Conservation (phyloP, 2,797 vertebrate genomes). For the Miichthys miiuy region DNA sequence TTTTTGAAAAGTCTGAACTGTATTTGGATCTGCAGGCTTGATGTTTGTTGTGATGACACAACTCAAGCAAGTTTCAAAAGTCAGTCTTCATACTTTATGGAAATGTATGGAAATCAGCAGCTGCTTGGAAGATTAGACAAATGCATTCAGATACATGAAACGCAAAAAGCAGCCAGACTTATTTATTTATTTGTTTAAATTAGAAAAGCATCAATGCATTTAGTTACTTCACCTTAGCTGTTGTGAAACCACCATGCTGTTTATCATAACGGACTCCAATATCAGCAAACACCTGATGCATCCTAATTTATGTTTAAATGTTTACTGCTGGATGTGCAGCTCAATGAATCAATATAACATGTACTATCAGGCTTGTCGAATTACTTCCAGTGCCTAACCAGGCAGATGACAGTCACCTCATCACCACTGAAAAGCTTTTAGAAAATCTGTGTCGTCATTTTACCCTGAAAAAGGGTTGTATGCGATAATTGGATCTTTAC, state of each 20-base stretch:
- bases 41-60: background rate
- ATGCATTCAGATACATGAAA: background rate
- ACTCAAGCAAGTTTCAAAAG: background rate
- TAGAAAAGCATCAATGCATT: background rate
- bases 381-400: background rate
- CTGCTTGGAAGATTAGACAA: background rate
- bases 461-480: background rate
- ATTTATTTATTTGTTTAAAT: too few species aligned
- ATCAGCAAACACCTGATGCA: background rate
- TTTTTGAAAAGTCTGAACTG: background rate
- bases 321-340: slow-evolving; percentile 10
- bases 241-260: too few species aligned
- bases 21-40: background rate
- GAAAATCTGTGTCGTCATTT: background rate
- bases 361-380: background rate
- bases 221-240: background rate
- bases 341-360: slow-evolving; percentile 14
- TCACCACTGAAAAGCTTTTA: background rate
- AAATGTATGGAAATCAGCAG: slow-evolving; percentile 1
- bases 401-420: background rate
- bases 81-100: background rate
- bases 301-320: slow-evolving; percentile 26
- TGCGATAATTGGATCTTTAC: too few species aligned
- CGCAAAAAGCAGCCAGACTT: background rate
- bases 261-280: background rate